Evolutionary conservation across 1,140 invertebrate genomes (phyloP).

Genomic region (Centruroides sculpturatus): DNA sequence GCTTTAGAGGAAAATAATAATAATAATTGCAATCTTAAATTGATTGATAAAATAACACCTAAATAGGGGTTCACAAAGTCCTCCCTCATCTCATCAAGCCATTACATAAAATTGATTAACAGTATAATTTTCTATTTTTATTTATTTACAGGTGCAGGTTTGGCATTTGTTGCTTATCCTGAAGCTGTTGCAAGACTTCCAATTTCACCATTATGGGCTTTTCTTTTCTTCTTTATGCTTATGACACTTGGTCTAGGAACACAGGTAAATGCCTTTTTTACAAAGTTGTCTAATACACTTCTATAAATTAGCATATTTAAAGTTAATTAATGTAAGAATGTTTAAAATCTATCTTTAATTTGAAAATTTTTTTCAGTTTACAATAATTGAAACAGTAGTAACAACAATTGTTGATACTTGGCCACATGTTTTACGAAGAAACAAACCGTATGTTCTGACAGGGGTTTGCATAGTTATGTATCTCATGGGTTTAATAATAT

Average conservation of each 20-base stretch:
- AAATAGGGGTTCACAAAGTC: no score
- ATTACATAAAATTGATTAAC: no score
- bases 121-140: constrained; percentile 1
- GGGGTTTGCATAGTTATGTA: constrained; percentile 29
- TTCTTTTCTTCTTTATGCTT: constrained; percentile 49
- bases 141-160: constrained; percentile 13
- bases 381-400: constrained; percentile 23
- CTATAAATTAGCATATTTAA: not conserved
- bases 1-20: no score
- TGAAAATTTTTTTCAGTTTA: constrained; percentile 24
- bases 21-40: no score
- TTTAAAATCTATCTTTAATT: constrained; percentile 18
- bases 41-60: no score
- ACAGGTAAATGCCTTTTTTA: constrained; percentile 6
- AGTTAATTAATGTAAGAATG: not conserved
- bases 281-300: no score
- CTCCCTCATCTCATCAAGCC: no score
- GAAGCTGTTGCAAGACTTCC: constrained; percentile 27
- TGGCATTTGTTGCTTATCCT: constrained; percentile 31
- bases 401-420: constrained; percentile 24
- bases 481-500: constrained; percentile 32
- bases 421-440: constrained; percentile 18
- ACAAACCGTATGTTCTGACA: constrained; percentile 21
- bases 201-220: constrained; percentile 30
- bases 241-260: constrained; percentile 39